These are phyloP conservation scores for Castor canadensis DNA, from an alignment of 2,113 vertebrate species.

Conservation along the genomic window DNA sequence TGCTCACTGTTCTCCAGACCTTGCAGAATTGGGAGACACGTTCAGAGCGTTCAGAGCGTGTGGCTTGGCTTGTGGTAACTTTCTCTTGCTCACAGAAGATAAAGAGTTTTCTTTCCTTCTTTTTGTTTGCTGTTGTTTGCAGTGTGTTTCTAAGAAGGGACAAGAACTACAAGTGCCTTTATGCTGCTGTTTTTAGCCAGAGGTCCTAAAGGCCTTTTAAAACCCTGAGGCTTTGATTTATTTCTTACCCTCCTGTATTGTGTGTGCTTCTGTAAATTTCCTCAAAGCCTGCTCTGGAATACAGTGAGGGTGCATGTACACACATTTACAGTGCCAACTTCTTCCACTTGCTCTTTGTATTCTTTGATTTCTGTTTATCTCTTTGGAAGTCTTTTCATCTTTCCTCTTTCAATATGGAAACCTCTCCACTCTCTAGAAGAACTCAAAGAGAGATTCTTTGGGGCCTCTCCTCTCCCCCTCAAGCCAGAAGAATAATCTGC, in stretches of 20 bases:
- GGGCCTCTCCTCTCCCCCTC: background rate
- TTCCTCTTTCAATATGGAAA: background rate
- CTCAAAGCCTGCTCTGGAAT: background rate
- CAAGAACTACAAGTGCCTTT: background rate
- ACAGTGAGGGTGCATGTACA: background rate
- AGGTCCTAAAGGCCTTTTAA: slow-evolving; percentile 12
- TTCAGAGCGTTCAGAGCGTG: background rate
- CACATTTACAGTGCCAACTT: background rate
- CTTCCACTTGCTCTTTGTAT: background rate
- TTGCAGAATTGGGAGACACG: background rate
- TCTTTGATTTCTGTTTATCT: background rate
- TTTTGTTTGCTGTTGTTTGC: background rate
- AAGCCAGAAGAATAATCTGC: background rate
- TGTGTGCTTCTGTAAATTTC: background rate
- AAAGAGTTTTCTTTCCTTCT: background rate
- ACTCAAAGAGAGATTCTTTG: background rate
- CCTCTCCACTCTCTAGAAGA: background rate
- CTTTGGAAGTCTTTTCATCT: background rate
- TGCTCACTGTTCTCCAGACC: background rate
- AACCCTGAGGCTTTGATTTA: background rate
- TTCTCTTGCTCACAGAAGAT: background rate
- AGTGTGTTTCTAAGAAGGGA: background rate
- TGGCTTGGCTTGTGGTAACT: background rate
- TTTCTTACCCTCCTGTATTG: background rate
- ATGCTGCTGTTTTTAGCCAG: background rate